Evolutionary conservation across 2,797 vertebrate species (phyloP).

Genomic region (Pelobates cultripes): DNA sequence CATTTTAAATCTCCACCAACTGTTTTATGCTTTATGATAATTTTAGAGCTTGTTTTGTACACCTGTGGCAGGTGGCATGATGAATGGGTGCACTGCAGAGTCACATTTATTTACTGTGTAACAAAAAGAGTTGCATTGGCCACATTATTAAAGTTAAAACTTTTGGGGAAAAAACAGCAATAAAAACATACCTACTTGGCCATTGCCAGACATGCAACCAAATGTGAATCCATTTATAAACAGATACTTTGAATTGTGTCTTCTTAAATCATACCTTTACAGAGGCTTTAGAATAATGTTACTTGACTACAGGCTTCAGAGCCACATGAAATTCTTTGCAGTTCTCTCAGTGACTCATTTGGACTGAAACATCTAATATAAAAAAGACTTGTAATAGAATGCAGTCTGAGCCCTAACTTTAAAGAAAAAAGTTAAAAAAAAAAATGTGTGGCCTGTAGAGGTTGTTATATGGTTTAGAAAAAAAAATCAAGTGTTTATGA

Average conservation of each 20-base stretch:
- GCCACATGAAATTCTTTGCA: conserved; percentile 1
- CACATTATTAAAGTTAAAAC: conserved; percentile 9
- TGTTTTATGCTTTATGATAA: background rate
- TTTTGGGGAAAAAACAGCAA: background rate
- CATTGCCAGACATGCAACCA: conserved; percentile 11
- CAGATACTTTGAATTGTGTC: conserved; percentile 15
- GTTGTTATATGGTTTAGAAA: no score
- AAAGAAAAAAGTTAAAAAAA: no score
- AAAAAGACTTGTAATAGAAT: conserved; percentile 1
- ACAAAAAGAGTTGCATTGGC: background rate
- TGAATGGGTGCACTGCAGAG: background rate
- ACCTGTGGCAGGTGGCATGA: background rate
- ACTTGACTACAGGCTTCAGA: background rate
- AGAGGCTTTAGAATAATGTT: conserved; percentile 10
- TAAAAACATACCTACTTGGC: conserved; percentile 4
- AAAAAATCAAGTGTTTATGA: no score
- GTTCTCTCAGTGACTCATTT: conserved; percentile 28
- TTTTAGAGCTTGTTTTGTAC: background rate
- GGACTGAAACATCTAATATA: conserved; percentile 4
- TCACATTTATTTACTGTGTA: conserved; percentile 3
- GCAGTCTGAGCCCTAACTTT: no score
- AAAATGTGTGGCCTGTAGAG: no score
- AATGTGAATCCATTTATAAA: conserved; percentile 37
- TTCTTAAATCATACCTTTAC: conserved; percentile 23
- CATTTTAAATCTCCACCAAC: background rate